phyloP scores from a whole-genome alignment of 2,888 invertebrate species.

The Nymphalis c-album region DNA sequence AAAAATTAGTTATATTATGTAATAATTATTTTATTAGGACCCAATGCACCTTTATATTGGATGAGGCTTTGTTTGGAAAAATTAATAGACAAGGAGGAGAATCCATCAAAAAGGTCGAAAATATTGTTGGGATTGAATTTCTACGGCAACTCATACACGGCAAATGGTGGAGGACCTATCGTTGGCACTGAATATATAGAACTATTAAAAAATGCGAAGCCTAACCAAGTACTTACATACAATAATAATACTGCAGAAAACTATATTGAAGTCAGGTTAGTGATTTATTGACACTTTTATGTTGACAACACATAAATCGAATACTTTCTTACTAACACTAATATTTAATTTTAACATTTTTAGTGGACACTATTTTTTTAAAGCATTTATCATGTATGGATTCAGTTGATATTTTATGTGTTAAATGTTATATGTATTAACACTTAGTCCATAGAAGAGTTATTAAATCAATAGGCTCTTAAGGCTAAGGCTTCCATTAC shows the following conservation, averaged over 20 bases:
- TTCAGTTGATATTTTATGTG: too few relatives aligned
- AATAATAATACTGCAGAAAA: slow-evolving; percentile 91
- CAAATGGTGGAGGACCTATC: slow-evolving; percentile 91
- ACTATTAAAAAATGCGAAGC: slow-evolving; percentile 86
- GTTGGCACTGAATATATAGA: slow-evolving; percentile 90
- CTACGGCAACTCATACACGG: slow-evolving; percentile 94
- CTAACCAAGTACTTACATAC: slow-evolving; percentile 85
- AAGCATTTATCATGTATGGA: too few relatives aligned
- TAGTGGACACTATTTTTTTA: too few relatives aligned
- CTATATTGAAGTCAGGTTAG: slow-evolving; percentile 92
- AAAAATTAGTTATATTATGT: background rate
- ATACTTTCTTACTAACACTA: too few relatives aligned
- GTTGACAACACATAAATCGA: too few relatives aligned
- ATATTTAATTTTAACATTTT: too few relatives aligned
- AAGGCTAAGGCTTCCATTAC: too few relatives aligned
- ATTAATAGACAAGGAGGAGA: slow-evolving; percentile 83
- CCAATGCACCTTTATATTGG: slow-evolving; percentile 95
- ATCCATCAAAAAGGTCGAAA: slow-evolving; percentile 84
- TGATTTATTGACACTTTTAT: background rate
- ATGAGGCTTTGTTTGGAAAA: slow-evolving; percentile 87
- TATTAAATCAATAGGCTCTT: too few relatives aligned
- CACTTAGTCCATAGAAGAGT: too few relatives aligned
- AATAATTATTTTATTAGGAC: slow-evolving; percentile 78
- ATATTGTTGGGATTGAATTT: slow-evolving; percentile 95
- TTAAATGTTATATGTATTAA: too few relatives aligned